A percentile compares a stretch with the other conserved stretches of the same genome.
These are phyloP conservation scores for Arizona elegans DNA, from an alignment of 2,113 vertebrate species.

Conservation along the genomic window DNA sequence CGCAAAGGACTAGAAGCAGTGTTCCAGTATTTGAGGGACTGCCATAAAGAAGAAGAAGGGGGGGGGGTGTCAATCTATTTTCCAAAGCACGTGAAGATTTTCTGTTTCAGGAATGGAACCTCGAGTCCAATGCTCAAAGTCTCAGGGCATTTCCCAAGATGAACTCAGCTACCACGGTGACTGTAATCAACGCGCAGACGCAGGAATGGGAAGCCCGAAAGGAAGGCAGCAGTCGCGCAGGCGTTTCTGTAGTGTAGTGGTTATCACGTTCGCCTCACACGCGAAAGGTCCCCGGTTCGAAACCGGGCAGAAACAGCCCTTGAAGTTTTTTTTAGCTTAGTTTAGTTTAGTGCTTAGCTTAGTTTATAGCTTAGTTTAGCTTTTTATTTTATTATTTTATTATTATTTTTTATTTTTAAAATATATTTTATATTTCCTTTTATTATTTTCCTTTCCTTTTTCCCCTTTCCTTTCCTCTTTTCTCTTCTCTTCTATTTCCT, in stretches of 20 bases:
- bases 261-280: slow-evolving; percentile 93
- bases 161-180: accelerated
- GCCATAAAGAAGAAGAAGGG: too few species aligned
- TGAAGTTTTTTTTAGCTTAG: too few species aligned
- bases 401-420: too few species aligned
- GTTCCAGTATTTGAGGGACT: too few species aligned
- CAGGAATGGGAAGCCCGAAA: neutral
- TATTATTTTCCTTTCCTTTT: too few species aligned
- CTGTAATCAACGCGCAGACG: neutral
- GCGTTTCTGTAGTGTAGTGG: slow-evolving; percentile 92
- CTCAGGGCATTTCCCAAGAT: neutral
- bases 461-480: too few species aligned
- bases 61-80: too few species aligned
- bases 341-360: too few species aligned
- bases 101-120: neutral
- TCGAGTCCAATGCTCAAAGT: neutral
- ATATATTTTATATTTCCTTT: neutral
- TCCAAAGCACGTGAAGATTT: neutral
- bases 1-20: too few species aligned
- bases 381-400: too few species aligned
- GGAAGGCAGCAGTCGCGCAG: accelerated
- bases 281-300: slow-evolving; percentile 93
- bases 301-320: slow-evolving; percentile 84
- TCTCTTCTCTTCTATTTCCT: accelerated
- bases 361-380: too few species aligned